Evolutionary conservation across 2,888 invertebrate species (phyloP).

Genomic region (Netelia melanura): DNA sequence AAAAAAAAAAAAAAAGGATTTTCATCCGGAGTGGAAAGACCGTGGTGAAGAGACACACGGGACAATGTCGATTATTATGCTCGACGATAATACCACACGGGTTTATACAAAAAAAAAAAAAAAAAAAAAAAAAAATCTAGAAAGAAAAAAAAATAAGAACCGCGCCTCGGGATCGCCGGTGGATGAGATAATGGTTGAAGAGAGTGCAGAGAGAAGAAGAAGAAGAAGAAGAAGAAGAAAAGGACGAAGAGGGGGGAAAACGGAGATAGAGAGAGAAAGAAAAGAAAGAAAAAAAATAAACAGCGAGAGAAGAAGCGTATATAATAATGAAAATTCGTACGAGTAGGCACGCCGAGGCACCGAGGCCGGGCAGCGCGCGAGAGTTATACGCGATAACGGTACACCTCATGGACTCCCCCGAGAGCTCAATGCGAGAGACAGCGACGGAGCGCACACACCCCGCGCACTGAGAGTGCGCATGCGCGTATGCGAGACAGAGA

Average conservation of each 20-base stretch:
- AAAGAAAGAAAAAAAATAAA: background rate
- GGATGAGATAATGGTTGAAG: slow-evolving; percentile 32
- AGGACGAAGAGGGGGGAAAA: background rate
- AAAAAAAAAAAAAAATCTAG: background rate
- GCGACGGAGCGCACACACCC: slow-evolving; percentile 33
- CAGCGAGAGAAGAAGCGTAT: slow-evolving; percentile 26
- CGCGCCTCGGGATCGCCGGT: slow-evolving; percentile 14
- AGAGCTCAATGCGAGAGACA: slow-evolving; percentile 10
- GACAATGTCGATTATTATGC: no score
- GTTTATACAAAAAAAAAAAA: slow-evolving; percentile 18
- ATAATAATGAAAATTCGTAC: slow-evolving; percentile 61
- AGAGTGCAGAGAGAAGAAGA: background rate
- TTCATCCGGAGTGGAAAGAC: no score
- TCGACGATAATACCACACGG: background rate
- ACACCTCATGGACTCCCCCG: slow-evolving; percentile 20
- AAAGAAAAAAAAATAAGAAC: background rate
- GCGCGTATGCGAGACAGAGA: background rate
- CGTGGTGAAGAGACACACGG: no score
- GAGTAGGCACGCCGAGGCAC: slow-evolving; percentile 33
- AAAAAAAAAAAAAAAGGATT: no score
- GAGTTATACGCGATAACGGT: slow-evolving; percentile 63
- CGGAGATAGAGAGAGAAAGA: background rate
- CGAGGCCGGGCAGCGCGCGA: slow-evolving; percentile 40
- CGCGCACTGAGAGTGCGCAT: background rate
- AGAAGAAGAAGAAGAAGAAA: background rate